Evolutionary conservation across 2,888 invertebrate genomes (phyloP).

Genomic region (Cerastis rubricosa): DNA sequence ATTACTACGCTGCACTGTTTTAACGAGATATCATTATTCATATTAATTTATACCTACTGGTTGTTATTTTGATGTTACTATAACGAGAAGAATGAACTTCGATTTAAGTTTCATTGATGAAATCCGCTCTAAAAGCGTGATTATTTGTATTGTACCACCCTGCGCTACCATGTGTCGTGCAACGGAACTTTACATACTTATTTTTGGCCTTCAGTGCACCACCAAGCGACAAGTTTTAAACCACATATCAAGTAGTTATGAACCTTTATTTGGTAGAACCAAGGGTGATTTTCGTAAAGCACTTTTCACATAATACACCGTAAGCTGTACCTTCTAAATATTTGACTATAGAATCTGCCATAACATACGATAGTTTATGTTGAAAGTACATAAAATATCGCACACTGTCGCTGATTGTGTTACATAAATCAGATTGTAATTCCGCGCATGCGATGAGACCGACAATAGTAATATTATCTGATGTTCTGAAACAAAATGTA

Average conservation of each 20-base stretch:
- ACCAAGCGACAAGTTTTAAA: neutral
- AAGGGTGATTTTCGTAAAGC: neutral
- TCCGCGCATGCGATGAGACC: neutral
- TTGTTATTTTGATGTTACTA: neutral
- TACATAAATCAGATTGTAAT: slow-evolving; percentile 31
- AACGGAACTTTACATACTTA: slow-evolving; percentile 2
- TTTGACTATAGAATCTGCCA: neutral
- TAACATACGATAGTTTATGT: slow-evolving; percentile 25
- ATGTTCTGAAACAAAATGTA: slow-evolving; percentile 12
- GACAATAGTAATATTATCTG: slow-evolving; percentile 14
- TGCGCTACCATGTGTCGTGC: neutral
- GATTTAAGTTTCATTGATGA: neutral
- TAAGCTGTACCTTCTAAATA: neutral
- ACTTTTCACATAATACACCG: neutral
- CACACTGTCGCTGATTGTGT: slow-evolving; percentile 6
- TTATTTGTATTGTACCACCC: neutral
- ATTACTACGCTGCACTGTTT: slow-evolving; percentile 12
- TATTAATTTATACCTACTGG: neutral
- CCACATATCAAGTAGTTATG: neutral
- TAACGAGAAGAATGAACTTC: neutral
- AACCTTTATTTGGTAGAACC: neutral
- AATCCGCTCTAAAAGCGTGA: neutral
- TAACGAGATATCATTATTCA: neutral
- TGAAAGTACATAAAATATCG: slow-evolving; percentile 14
- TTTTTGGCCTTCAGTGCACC: slow-evolving; percentile 12